Evolutionary conservation across 1,140 invertebrate genomes (phyloP).

Genomic region (Sogatella furcifera): DNA sequence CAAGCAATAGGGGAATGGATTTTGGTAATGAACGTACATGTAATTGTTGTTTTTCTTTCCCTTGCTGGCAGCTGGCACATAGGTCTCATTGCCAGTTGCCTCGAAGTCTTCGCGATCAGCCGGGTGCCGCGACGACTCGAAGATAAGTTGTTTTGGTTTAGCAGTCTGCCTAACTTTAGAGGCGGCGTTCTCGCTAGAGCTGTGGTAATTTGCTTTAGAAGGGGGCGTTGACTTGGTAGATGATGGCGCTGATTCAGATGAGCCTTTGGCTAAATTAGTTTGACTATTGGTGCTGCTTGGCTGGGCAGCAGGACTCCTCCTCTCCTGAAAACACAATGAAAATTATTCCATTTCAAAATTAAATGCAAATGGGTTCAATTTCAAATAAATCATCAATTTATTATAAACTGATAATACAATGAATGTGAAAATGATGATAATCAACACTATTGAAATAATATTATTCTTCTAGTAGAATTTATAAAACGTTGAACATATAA

Average conservation of each 20-base stretch:
- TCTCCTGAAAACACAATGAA: slow-evolving; percentile 4
- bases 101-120: slow-evolving; percentile 56
- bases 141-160: slow-evolving; percentile 33
- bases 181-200: background rate
- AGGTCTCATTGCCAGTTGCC: slow-evolving; percentile 49
- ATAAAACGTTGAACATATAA: too few relatives aligned
- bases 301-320: slow-evolving; percentile 11
- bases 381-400: too few relatives aligned
- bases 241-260: background rate
- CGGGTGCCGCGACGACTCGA: slow-evolving; percentile 47
- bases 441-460: too few relatives aligned
- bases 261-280: background rate
- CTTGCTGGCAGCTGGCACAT: slow-evolving; percentile 38
- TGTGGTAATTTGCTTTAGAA: background rate
- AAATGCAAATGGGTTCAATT: too few relatives aligned
- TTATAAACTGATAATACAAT: too few relatives aligned
- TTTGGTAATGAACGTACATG: slow-evolving; percentile 15
- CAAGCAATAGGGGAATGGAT: too few relatives aligned
- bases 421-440: too few relatives aligned
- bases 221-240: slow-evolving; percentile 3
- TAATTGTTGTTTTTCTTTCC: slow-evolving; percentile 37
- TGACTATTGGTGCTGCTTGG: slow-evolving; percentile 14
- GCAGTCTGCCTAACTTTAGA: background rate
- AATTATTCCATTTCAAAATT: too few relatives aligned
- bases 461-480: too few relatives aligned